Conservation (phyloP, 2,888 invertebrate species). For the Parapristionchus giblindavisi region DNA sequence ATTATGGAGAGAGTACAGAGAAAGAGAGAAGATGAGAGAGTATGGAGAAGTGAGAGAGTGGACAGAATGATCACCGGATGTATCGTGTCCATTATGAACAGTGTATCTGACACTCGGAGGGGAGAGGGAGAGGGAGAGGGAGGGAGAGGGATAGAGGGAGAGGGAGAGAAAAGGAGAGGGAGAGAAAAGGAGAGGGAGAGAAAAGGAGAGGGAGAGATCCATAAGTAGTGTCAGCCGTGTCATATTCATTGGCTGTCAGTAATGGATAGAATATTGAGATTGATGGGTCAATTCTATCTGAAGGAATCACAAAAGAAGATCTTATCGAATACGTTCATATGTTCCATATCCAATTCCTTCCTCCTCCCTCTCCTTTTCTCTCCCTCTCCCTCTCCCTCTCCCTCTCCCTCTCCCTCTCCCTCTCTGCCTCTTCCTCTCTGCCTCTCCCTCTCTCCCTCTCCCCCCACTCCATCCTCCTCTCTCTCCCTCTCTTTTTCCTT, state of each 20-base stretch:
- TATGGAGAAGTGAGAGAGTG: too few species aligned
- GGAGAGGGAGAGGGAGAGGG: slow-evolving; percentile 30
- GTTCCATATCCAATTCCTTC: too few species aligned
- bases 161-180: slow-evolving; percentile 32
- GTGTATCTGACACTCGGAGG: slow-evolving; percentile 36
- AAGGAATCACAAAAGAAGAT: too few species aligned
- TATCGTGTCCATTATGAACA: slow-evolving; percentile 27
- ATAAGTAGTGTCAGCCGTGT: slow-evolving; percentile 2
- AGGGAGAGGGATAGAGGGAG: not conserved
- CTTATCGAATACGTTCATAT: too few species aligned
- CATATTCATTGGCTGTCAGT: not conserved
- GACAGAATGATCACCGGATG: too few species aligned
- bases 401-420: too few species aligned
- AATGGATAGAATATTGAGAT: not conserved
- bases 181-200: slow-evolving; percentile 6
- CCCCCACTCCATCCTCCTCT: not conserved
- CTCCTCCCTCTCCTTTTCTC: too few species aligned
- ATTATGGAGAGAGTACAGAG: too few species aligned
- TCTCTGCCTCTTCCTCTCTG: not conserved
- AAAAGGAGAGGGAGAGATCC: slow-evolving; percentile 19
- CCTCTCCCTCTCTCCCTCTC: not conserved
- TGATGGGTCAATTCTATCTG: too few species aligned
- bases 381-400: too few species aligned
- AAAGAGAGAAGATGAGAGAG: too few species aligned
- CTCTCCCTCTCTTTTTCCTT: not conserved